Evolutionary conservation across 2,113 vertebrate genomes (phyloP).

Genomic region (Oncorhynchus keta): DNA sequence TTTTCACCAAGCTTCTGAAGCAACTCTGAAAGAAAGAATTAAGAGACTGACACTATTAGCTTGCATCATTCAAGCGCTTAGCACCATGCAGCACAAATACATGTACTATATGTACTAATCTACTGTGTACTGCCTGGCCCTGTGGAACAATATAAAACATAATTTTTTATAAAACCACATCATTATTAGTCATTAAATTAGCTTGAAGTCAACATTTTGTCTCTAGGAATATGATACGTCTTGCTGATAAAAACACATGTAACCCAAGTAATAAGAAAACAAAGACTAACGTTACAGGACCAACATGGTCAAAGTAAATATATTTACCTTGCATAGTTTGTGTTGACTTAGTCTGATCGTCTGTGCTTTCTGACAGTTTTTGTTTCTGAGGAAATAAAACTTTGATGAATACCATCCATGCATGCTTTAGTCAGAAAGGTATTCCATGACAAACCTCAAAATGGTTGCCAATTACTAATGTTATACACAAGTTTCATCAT

Average conservation of each 20-base stretch:
- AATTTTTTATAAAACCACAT: neutral
- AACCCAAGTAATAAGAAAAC: no score
- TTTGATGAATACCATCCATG: neutral
- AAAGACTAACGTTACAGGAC: neutral
- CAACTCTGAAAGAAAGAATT: constrained; percentile 75
- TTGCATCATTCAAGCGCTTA: no score
- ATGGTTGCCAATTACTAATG: neutral
- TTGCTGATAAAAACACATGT: no score
- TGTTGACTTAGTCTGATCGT: constrained; percentile 77
- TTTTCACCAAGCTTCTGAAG: constrained; percentile 80
- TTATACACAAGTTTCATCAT: neutral
- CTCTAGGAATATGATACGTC: no score
- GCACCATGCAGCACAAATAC: no score
- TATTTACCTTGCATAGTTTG: constrained; percentile 86
- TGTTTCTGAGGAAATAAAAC: constrained; percentile 77
- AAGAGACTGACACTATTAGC: no score
- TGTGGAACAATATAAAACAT: no score
- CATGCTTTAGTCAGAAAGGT: neutral
- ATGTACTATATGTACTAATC: no score
- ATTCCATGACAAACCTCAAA: neutral
- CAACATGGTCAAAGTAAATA: neutral
- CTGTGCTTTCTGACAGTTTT: constrained; percentile 74
- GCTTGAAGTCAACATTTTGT: neutral
- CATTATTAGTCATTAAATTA: neutral
- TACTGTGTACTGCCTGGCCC: no score